Percentiles rank a stretch among this genome's conserved stretches.
Conservation (phyloP, 2,113 vertebrate genomes). For the Antechinus flavipes region DNA sequence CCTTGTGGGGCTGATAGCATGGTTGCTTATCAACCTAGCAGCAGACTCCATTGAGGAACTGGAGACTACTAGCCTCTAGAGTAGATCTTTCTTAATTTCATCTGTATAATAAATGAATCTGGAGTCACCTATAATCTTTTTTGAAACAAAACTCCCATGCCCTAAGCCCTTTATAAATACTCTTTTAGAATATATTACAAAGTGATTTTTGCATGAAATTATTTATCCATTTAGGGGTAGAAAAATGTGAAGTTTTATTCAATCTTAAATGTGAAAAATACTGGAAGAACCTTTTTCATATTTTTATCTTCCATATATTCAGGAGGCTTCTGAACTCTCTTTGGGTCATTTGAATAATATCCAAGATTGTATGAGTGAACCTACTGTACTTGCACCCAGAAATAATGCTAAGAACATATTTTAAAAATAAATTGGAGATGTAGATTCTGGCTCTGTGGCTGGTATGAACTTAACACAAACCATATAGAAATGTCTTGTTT, state of each 20-base stretch:
- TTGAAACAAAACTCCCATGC: not conserved
- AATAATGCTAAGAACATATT: fast-evolving
- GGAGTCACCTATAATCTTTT: not conserved
- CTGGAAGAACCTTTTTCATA: fast-evolving
- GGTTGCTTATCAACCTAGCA: constrained; percentile 97
- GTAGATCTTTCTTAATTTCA: not conserved
- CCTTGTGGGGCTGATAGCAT: constrained; percentile 97
- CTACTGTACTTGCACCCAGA: not conserved
- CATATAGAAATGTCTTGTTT: not conserved
- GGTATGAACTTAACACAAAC: not conserved
- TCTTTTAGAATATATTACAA: not conserved
- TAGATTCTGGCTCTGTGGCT: not conserved
- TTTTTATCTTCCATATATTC: not conserved
- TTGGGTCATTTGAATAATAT: not conserved
- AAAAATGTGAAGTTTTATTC: fast-evolving
- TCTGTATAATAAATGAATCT: not conserved
- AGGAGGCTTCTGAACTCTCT: not conserved
- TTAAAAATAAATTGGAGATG: not conserved
- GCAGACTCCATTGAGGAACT: constrained; percentile 90
- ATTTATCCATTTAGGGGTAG: not conserved
- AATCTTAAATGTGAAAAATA: too few species aligned
- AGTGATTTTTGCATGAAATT: not conserved
- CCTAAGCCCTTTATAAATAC: not conserved
- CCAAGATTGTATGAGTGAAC: fast-evolving
- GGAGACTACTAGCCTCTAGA: fast-evolving